Base-by-base conservation (phyloP, 2,113 vertebrate genomes). In the Forbesichthys papilliferus region DNA sequence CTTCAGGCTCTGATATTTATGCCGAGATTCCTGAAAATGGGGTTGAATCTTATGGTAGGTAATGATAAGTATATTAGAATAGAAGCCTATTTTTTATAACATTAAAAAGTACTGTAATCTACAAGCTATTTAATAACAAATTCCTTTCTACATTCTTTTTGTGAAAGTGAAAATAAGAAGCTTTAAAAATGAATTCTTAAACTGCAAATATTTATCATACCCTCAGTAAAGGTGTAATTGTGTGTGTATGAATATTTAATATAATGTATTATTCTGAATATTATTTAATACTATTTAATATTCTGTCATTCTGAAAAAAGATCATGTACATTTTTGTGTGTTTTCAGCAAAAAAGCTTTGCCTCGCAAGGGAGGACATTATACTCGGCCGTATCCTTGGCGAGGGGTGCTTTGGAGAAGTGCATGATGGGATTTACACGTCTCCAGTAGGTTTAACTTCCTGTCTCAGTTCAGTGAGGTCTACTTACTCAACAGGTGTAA, bases 391-490 rank as follows among this genome's bases (percentile, higher is more conserved):
- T 53, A 96, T 98, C 81, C 91, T 99, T 0, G 97, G 97, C 0
- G 96, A 98, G 86, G 97, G 97, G 27, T 98, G 96, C 80, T 98
- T 99, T 0, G 96, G 97, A 42, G 95, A 98, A 76, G 97, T 99
- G 64, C 94, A 96, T 0, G 93, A 96, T 13, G 96, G 96, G 14
- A 78, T 95, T 69, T 98, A 95, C 80, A 96, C 92, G 52, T 94
- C 91, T 67, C 91, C 89, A 0, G 97, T 96, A 84, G 93, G 96
- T 90, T 14, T 74, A 3, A 11, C 8, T 33, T 74, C 0, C 0
- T 13, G 11, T 60, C 11, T 68, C 11, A 13, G 5, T 14, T n/a
- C 34, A 59, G 36, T 49, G 36, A 42, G 5, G 36, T 42, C 36
- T 42, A 5, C 36, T 42, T 42, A 42, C 36, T 42, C 36, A 27